These are phyloP conservation scores for Halcyon badia DNA, from an alignment of 2,797 vertebrate species.

Conservation along the genomic window DNA sequence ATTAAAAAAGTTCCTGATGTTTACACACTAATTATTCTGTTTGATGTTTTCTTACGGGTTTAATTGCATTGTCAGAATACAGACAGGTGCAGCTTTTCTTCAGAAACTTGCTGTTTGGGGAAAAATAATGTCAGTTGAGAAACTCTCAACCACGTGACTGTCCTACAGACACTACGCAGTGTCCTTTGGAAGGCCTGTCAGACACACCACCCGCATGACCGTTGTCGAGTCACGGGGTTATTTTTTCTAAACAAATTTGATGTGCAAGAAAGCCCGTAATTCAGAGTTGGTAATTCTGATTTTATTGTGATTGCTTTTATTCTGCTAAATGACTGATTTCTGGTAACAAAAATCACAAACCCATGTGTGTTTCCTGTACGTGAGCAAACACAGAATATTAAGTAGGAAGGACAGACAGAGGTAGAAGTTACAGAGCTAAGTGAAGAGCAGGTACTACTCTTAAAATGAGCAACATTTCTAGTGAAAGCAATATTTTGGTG, in stretches of 20 bases:
- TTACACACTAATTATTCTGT: background rate
- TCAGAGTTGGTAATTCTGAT: background rate
- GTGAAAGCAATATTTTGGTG: background rate
- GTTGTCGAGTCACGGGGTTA: fast-evolving
- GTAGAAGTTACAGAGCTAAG: background rate
- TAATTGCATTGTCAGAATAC: conserved; percentile 54
- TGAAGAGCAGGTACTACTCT: background rate
- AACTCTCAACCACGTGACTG: background rate
- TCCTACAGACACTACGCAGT: fast-evolving
- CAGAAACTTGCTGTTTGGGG: background rate
- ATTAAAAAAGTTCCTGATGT: background rate
- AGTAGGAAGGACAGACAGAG: background rate
- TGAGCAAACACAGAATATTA: background rate
- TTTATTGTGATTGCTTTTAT: background rate
- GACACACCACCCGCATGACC: fast-evolving
- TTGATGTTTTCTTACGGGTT: background rate
- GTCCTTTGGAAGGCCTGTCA: background rate
- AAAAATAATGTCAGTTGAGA: background rate
- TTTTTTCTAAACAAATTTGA: background rate
- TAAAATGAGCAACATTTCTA: background rate
- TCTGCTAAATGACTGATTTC: background rate
- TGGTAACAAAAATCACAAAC: background rate
- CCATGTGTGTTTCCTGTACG: background rate
- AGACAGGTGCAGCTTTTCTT: conserved; percentile 20
- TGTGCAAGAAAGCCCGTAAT: fast-evolving